Percentiles rank a stretch among this genome's conserved stretches.
Conservation (phyloP, 37 sponge, comb jelly and placozoan genomes). For the Petrosia ficiformis region DNA sequence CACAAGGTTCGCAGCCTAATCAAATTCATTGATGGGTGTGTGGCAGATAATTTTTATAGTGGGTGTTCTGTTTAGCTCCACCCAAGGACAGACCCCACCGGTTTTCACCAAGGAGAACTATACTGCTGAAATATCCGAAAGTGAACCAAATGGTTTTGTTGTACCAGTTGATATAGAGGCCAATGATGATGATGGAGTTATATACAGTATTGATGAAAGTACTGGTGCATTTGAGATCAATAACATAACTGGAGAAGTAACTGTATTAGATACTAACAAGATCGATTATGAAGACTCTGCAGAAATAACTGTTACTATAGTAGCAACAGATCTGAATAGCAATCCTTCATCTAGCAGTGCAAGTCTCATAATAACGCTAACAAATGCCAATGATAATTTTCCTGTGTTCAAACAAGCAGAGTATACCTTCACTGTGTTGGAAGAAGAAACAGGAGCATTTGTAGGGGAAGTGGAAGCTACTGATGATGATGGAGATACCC, state of each 20-base stretch:
- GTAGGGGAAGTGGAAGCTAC: conserved; percentile 31
- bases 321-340: conserved; percentile 36
- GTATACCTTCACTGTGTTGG: conserved; percentile 34
- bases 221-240: conserved; percentile 30
- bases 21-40: no score
- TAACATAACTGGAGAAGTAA: conserved; percentile 24
- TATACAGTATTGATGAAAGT: neutral
- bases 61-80: no score
- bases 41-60: no score
- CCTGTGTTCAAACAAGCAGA: conserved; percentile 36
- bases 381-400: conserved; percentile 43
- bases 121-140: conserved; percentile 15
- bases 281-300: conserved; percentile 21
- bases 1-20: no score
- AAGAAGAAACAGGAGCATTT: conserved; percentile 8
- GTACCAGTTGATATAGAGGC: conserved; percentile 30
- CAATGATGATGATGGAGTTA: conserved; percentile 51
- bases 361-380: conserved; percentile 27
- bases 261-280: conserved; percentile 1
- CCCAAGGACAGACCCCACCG: no score
- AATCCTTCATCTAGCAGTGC: conserved; percentile 16
- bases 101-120: conserved; percentile 3
- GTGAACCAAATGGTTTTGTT: conserved; percentile 1
- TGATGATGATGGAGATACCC: conserved; percentile 19
- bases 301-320: conserved; percentile 10